Base-by-base conservation (phyloP, 2,113 vertebrate genomes). In the Symphodus melops region DNA sequence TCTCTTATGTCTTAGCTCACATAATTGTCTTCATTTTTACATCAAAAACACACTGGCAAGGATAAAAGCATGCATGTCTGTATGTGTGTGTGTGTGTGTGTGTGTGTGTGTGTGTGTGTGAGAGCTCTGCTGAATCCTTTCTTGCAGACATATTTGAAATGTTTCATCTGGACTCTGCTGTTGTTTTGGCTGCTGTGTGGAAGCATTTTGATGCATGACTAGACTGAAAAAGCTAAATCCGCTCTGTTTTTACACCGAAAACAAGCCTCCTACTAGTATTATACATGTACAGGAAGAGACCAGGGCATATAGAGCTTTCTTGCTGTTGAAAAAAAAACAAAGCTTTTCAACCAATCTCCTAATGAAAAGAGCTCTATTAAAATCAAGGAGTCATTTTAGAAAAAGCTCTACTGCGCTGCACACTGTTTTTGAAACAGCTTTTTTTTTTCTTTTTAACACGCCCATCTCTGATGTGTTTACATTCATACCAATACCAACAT, bases 401-500 rank as follows among this genome's bases (percentile, higher is more conserved):
- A 44, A 52, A 53, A 52, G 59, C 9, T 23, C 42, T 42, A 70
- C n/a, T 17, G 6, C 19, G 17, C 14, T 17, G 46, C 46, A 48
- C 9, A 36, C 58, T 75, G 46, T 77, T 54, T 76, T 66, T 63
- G n/a, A 72, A 20, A 54, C 3, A 59, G 9, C 46, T 75, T 60
- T 51, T n/a, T n/a, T n/a, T n/a, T n/a, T n/a, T n/a, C n/a, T n/a
- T n/a, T 25, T 52, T 25, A 28, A 81, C 79, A 78, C 62, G 6
- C 67, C 72, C 74, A 67, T 75, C 64, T 53, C 55, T 60, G 65
- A 74, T 78, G 48, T 91, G 85, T 90, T 92, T 90, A 90, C 76
- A 58, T 80, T 85, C 86, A 93, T 92, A 84, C 90, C 84, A 82
- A 79, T 75, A 56, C 76, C 16, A 84, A 89, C 88, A 92, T 87